Base-by-base conservation (phyloP, 2,797 vertebrate genomes). In the Tarsius wallacei region DNA sequence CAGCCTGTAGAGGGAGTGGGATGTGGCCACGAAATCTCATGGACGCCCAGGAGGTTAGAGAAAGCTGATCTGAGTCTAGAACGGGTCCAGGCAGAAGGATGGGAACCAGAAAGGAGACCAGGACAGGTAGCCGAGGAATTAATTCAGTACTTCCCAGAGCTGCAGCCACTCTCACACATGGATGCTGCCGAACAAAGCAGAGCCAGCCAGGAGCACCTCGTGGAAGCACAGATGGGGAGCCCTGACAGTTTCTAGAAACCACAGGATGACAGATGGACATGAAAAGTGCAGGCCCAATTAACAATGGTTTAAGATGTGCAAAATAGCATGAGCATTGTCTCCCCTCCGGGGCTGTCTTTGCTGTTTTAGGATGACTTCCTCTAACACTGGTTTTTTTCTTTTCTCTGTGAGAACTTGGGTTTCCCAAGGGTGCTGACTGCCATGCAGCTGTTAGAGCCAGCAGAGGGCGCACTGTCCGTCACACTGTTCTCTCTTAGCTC, bases 201-300 rank as follows among this genome's bases (percentile, higher is more conserved):
- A 13, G 26, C 51, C 16, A 14, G 28, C 5, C 13, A 1, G 11
- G 1, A 15, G 74, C 11, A 4, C 1, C 5, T 33, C 0, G 0
- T 28, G 49, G 73, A 64, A 33, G 74, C 4, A 0, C 47, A 22
- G 13, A 26, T 2, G 2, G 16, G 36, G 61, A 63, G 22, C 4
- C 10, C 31, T 19, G 4, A 13, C 4, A 0, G n/a, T 9, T 21
- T 47, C 55, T 11, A 3, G 26, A 10, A 42, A 5, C 42, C 74
- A 21, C 2, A 1, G 13, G 13, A 10, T 64, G 80, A 24, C 10
- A 9, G 26, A 22, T 4, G 9, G 51, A 17, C 17, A 1, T n/a
- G 14, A 9, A 22, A 61, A 51, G 64, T 3, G 7, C 33, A 28
- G 63, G 21, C 47, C 61, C 61, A 49, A 1, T 13, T 2, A 53